These are phyloP conservation scores for Leucophenga montana DNA, from an alignment of 2,888 invertebrate genomes.

Conservation along the genomic window DNA sequence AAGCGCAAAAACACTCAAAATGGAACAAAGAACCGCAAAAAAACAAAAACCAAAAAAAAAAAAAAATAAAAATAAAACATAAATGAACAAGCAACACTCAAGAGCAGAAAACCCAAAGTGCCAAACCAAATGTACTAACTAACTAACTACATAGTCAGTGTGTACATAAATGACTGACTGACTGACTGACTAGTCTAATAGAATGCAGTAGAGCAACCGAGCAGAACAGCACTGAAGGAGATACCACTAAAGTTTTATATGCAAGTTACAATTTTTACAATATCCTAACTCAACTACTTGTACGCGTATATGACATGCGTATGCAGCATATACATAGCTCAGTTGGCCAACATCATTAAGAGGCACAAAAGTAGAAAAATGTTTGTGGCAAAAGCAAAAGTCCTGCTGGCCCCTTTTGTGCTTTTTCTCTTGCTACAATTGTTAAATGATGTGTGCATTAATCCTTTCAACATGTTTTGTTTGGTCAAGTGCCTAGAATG, in stretches of 20 bases:
- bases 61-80: constrained; percentile 45
- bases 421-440: constrained; percentile 35
- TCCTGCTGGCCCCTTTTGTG: constrained; percentile 37
- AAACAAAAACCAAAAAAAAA: constrained; percentile 52
- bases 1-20: constrained; percentile 55
- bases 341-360: constrained; percentile 19
- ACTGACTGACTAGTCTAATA: background rate
- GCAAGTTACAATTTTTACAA: constrained; percentile 18
- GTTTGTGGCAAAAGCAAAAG: background rate
- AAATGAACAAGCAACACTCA: constrained; percentile 29
- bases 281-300: constrained; percentile 24
- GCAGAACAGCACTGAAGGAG: too few relatives aligned
- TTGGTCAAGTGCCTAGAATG: constrained; percentile 37
- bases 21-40: constrained; percentile 51
- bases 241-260: too few relatives aligned
- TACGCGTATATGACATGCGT: constrained; percentile 27
- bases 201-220: background rate
- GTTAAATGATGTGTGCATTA: constrained; percentile 63
- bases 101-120: too few relatives aligned
- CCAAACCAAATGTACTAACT: constrained; percentile 6
- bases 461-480: constrained; percentile 61
- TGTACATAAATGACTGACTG: constrained; percentile 7
- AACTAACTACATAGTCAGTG: background rate
- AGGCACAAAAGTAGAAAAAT: constrained; percentile 9
- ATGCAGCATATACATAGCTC: too few relatives aligned